Evolutionary conservation across 2,888 invertebrate species (phyloP), one percentile per base, ranked within the genome.

Genomic region (Lasioglossum malachurum): DNA sequence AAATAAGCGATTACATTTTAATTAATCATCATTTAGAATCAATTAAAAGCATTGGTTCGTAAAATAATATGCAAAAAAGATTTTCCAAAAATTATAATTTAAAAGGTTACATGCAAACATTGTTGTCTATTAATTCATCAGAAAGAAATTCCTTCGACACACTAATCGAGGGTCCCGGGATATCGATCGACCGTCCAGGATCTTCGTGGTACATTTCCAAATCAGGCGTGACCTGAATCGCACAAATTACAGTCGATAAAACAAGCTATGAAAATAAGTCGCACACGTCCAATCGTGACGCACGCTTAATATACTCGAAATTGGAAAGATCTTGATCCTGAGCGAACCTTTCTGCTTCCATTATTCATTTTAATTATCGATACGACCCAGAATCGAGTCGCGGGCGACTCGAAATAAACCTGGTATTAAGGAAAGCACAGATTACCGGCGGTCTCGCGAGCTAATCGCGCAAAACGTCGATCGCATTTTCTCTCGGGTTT

Each of bases 301-400:
- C 27, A 27, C 27, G n/a, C 60, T 27, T 60, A 60, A 60, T 60
- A 27, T 27, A 60, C n/a, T 27, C 64, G 64, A 67, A 31, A 67
- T 64, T 35, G 64, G 7, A 31, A 64, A 35, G 64, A 64, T 64
- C 64, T n/a, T 27, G 60, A 60, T 60, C 60, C 12, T 60, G 60
- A 27, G 14, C 27, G 60, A 53, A 53, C 8, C 14, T 12, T 64
- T 27, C 31, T 31, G 14, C 16, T 64, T 64, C 64, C 64, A 67
- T 67, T 67, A 67, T 67, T 67, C 64, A 67, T 35, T 67, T 31
- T 67, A 67, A 35, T 67, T 67, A 67, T 67, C 64, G 64, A 35
- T 67, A 67, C 31, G 35, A 67, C 64, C 64, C 64, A 67, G 64
- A 67, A 67, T 35, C 64, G 16, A 64, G 5, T 31, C 31, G 60